Evolutionary conservation across 2,113 vertebrate genomes (phyloP), one percentile per base, ranked within the genome.

Genomic region (Ochotona princeps): DNA sequence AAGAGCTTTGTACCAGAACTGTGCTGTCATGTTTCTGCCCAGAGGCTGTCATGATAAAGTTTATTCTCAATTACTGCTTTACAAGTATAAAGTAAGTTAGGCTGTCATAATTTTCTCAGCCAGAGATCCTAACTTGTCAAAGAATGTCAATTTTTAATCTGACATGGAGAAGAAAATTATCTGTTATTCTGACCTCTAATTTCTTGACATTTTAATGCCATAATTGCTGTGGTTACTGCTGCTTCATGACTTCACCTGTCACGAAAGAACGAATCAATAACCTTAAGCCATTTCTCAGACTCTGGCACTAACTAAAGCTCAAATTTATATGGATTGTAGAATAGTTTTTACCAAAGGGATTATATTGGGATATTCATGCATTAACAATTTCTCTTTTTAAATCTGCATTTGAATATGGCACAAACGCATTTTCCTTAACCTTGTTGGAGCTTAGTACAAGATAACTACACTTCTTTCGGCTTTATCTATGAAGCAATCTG

Each of bases 161-260:
- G 98, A 99, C 98, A 98, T 89, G 92, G 96, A 97, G 97, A 98
- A 97, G 98, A 99, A 98, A 99, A 99, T 98, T 96, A 99, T 98
- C 98, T 98, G 98, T 98, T 98, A 98, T 98, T 98, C 98, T 98
- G 98, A 99, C 98, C 98, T 98, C 98, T 98, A 98, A 99, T 99
- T 99, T 99, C 97, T 98, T 99, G 99, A 99, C 99, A 99, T 99
- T 99, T 99, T 98, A 98, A 99, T 98, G 97, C 98, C 97, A 97
- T 99, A 99, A 99, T 99, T 98, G 98, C 98, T 96, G 98, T 98
- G 98, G 98, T 98, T 99, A 98, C 98, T 98, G 98, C 98, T 97
- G 97, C 97, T 98, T 97, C 94, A 97, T 97, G 98, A 98, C 97
- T 98, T 98, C 97, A 99, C 98, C 98, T 99, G 99, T 99, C 99